Percentiles rank a stretch among this genome's conserved stretches.
Conservation (phyloP, 2,113 vertebrate genomes). For the Tragulus kanchil region DNA sequence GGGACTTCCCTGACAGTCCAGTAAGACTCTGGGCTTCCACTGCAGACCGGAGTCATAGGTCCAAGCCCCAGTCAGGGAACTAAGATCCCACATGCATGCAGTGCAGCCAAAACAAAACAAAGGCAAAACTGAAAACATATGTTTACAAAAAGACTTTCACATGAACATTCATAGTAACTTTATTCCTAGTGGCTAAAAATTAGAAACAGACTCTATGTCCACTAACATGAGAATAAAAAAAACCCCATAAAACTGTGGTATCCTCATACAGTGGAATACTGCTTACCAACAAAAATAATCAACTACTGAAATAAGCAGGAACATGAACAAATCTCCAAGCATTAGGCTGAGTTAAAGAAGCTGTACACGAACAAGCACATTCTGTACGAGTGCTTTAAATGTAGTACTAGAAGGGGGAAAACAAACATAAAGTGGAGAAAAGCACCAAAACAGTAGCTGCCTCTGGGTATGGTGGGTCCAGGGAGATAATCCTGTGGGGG, state of each 20-base stretch:
- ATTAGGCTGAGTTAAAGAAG: not conserved
- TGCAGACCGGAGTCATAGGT: not conserved
- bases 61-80: rapidly evolving
- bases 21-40: not conserved
- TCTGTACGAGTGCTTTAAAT: not conserved
- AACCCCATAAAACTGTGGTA: not conserved
- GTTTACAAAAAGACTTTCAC: not conserved
- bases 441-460: not conserved
- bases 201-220: not conserved
- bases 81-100: not conserved
- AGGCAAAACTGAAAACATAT: not conserved
- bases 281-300: not conserved
- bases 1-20: not conserved
- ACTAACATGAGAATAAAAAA: not conserved
- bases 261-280: not conserved
- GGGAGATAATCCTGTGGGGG: not conserved
- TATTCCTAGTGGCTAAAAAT: not conserved
- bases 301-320: not conserved
- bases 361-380: not conserved
- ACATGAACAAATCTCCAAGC: not conserved
- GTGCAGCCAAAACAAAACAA: not conserved
- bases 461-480: not conserved
- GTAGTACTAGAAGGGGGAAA: not conserved
- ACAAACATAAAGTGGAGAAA: not conserved
- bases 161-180: not conserved